Conservation (phyloP, 2,797 vertebrate genomes). For the Agapornis canus region DNA sequence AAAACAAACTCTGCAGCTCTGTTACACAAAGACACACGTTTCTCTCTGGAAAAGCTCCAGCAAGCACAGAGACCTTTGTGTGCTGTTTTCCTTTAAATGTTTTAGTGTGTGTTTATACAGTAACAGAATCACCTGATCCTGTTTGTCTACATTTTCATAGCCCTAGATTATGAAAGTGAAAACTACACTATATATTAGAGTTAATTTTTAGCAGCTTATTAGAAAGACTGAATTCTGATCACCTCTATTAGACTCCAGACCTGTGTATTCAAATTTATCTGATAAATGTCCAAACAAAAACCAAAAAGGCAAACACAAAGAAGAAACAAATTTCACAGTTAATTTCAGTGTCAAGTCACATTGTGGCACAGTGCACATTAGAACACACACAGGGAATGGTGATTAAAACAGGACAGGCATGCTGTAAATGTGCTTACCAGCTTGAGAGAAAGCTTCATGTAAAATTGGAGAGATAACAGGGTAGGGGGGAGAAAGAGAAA, state of each 20-base stretch:
- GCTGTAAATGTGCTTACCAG: conserved; percentile 87
- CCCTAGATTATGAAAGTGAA: conserved; percentile 22
- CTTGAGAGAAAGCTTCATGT: conserved; percentile 94
- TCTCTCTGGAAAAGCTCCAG: not conserved
- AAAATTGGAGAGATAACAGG: conserved; percentile 75
- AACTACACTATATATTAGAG: conserved; percentile 48
- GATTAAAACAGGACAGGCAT: conserved; percentile 69
- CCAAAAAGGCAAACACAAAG: conserved; percentile 67
- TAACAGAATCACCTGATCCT: not conserved
- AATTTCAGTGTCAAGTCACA: conserved; percentile 55
- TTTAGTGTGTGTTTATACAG: not conserved
- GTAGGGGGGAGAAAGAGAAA: conserved; percentile 69
- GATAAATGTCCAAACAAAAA: conserved; percentile 32
- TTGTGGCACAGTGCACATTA: conserved; percentile 40
- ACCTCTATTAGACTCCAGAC: conserved; percentile 88
- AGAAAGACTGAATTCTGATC: conserved; percentile 79
- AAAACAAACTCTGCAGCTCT: not conserved
- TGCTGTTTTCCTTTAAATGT: not conserved
- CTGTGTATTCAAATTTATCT: conserved; percentile 88
- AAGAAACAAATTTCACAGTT: conserved; percentile 71
- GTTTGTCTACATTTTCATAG: conserved; percentile 61
- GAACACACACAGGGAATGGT: conserved; percentile 47
- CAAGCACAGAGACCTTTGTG: not conserved
- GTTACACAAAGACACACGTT: not conserved
- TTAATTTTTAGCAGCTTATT: conserved; percentile 76